phyloP scores from a whole-genome alignment of 2,113 vertebrate species.

The Caloenas nicobarica region DNA sequence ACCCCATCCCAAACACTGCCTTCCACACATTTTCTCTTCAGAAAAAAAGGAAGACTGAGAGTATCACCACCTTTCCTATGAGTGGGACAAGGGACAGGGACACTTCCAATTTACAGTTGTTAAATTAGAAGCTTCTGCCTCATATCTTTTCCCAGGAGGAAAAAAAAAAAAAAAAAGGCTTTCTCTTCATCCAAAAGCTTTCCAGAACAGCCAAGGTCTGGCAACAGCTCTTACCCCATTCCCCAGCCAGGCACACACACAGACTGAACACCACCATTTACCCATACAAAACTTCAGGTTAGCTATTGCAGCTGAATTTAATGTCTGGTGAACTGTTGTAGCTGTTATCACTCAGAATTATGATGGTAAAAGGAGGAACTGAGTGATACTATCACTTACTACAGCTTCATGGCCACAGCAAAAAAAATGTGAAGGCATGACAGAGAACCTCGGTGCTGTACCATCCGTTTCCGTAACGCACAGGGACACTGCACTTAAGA shows the following conservation, averaged over 20 bases:
- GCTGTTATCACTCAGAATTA: background rate
- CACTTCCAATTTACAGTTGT: background rate
- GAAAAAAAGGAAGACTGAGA: background rate
- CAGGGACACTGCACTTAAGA: background rate
- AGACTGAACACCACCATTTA: background rate
- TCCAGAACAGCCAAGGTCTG: background rate
- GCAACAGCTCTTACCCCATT: background rate
- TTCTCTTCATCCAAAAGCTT: background rate
- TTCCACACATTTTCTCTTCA: background rate
- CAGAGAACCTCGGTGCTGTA: background rate
- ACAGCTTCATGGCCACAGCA: background rate
- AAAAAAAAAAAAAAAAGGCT: background rate
- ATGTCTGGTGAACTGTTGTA: background rate
- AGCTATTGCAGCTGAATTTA: background rate
- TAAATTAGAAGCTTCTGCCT: background rate
- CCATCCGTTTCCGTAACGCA: accelerated
- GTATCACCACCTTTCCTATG: background rate
- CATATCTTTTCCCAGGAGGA: background rate
- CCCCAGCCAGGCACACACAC: background rate
- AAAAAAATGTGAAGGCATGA: background rate
- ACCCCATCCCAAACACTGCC: background rate
- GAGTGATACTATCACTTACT: background rate
- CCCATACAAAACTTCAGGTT: background rate
- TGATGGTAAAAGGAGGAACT: background rate
- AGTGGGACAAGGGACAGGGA: background rate